Evolutionary conservation across 2,888 invertebrate genomes (phyloP).

Genomic region (Eumerus sabulonum): DNA sequence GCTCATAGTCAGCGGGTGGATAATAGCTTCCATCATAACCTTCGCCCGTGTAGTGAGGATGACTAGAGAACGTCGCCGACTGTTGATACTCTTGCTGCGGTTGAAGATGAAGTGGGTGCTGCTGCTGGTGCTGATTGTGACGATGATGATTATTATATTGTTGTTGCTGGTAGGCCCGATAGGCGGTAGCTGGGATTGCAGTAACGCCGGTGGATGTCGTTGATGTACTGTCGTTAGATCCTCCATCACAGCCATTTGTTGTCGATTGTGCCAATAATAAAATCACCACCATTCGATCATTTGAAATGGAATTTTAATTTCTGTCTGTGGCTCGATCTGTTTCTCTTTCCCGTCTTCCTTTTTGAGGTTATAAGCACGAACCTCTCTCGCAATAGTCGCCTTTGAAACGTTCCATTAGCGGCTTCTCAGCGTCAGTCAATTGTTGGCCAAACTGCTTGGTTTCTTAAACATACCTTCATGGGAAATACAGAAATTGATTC

Average conservation of each 20-base stretch:
- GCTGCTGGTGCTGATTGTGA: slow-evolving; percentile 35
- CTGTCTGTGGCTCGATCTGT: slow-evolving; percentile 19
- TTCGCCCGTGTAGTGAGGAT: slow-evolving; percentile 49
- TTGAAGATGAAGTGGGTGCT: slow-evolving; percentile 31
- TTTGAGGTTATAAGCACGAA: slow-evolving; percentile 21
- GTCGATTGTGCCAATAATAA: slow-evolving; percentile 78
- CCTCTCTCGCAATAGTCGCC: slow-evolving; percentile 27
- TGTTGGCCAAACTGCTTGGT: neutral
- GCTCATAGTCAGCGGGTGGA: neutral
- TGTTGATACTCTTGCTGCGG: slow-evolving; percentile 51
- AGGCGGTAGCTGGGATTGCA: slow-evolving; percentile 74
- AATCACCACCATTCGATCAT: slow-evolving; percentile 80
- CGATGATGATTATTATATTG: slow-evolving; percentile 49
- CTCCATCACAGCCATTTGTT: slow-evolving; percentile 76
- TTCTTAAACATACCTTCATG: slow-evolving; percentile 27
- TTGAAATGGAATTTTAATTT: slow-evolving; percentile 73
- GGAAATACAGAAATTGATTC: too few species aligned
- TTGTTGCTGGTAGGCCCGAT: slow-evolving; percentile 58
- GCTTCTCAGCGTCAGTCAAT: neutral
- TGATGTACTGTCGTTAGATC: slow-evolving; percentile 73
- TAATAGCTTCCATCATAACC: slow-evolving; percentile 28
- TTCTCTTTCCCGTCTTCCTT: slow-evolving; percentile 12
- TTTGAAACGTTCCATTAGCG: slow-evolving; percentile 45
- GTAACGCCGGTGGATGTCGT: slow-evolving; percentile 78
- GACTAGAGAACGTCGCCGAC: slow-evolving; percentile 59